Base-by-base conservation (phyloP, 2,888 invertebrate species). In the Caenorhabditis imperialis region DNA sequence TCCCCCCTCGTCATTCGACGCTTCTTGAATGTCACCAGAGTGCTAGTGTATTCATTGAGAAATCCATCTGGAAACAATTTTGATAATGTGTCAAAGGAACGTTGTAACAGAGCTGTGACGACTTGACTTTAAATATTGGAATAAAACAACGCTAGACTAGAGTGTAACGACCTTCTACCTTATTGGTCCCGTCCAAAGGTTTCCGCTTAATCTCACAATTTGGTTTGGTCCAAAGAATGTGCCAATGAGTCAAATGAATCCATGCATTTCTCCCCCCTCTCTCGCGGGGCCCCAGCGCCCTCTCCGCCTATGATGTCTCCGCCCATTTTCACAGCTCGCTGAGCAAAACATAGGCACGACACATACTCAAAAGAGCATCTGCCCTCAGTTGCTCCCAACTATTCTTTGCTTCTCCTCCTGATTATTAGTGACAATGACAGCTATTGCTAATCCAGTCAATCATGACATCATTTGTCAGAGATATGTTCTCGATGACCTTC, bases 401-500 rank as follows among this genome's bases (percentile, higher is more conserved):
- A 3, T 61, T 55, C 40, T 33, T 23, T 18, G 30, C 20, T 30
- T 14, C 38, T 51, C 14, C 27, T 42, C 12, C 35, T 42, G 18
- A 55, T 57, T 38, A 25, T 18, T 16, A 12, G 5, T 53, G 20
- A 50, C 20, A 53, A 75, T 75, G 75, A 70, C 75, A 27, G 69
- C 69, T 14, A 75, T 75, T 38, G 69, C 63, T 0, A 69, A 42
- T 27, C 75, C 75, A 1, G 50, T 75, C 22, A 50, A 67, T 30
- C 78, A 76, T 25, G 71, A 72, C 25, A 78, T 79, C 50, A 77
- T 79, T 45, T 85, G 85, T 47, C 79, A 84, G 27, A 74, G 85
- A 71, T 85, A 85, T 57, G 79, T 85, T 6, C 72, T 85, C 20
- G 77, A 79, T 58, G 85, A 85, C 44, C 60, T 73, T 23, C 82